Evolutionary conservation across 2,797 vertebrate species (phyloP), one percentile per base, ranked within the genome.

Genomic region (Thaleichthys pacificus): DNA sequence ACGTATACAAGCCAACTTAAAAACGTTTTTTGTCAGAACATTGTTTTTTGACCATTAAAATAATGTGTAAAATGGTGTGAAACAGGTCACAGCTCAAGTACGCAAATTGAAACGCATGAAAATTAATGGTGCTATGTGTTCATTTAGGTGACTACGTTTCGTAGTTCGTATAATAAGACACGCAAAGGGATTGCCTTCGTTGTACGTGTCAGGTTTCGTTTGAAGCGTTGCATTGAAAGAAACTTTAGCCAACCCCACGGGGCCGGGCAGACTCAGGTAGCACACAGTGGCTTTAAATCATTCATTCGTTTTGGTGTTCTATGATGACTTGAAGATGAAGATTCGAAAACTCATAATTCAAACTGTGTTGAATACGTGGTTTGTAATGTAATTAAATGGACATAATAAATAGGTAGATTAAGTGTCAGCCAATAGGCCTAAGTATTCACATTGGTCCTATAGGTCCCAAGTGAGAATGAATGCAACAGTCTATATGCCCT

Each of bases 191-290:
- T 17, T 47, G 3, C 14, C 47, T 35, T 21, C 47, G 11, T 26
- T 26, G 0, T 69, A 32, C 61, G 83, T 84, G 62, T 93, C 88
- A 57, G 66, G 84, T 92, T 89, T 84, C 93, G 0, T 73, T 81
- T 70, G 77, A 71, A 64, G 60, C 66, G 70, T 28, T 4, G 64
- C 74, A 74, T 73, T 64, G 0, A 72, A 77, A 83, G 91, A 86
- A 92, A 93, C 89, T 88, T 86, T 84, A 93, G 81, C 82, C 86
- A 77, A 47, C 42, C 12, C 76, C 67, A 70, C 71, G 75, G n/a
- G n/a, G n/a, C n/a, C n/a, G n/a, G 82, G 73, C 77, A 70, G 71
- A 86, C 77, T 88, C 30, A 4, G 77, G 86, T 85, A 75, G 51
- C 15, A n/a, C 78, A 42, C 56, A 28, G 64, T 65, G 58, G 68